Base-by-base conservation (phyloP, 2,797 vertebrate species). In the Threskiornis aethiopicus region DNA sequence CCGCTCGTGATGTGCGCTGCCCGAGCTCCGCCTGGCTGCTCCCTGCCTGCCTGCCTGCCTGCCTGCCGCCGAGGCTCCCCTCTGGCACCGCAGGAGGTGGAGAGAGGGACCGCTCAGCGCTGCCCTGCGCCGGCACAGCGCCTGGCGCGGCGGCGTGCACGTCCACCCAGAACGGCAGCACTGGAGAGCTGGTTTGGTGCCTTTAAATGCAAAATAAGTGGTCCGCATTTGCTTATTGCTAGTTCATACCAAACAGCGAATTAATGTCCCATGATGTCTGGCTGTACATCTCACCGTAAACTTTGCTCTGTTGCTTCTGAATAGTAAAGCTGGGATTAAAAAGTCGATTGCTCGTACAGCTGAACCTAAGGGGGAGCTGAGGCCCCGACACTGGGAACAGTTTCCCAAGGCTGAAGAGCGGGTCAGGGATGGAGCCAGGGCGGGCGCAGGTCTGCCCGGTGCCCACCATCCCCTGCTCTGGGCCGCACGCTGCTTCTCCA, bases 261-360 rank as follows among this genome's bases (percentile, higher is more conserved):
- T 62, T 4, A 39, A 58, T 1, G 44, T 6, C 44, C 44, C 7
- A 0, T 4, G 55, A 4, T 15, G 35, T 5, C 66, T 54, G 73
- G 14, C 58, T 16, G 47, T 2, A 11, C 47, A 1, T 58, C 61
- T 33, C 42, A 5, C 31, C 3, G 0, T 3, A 4, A n/a, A 37
- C 77, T 78, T n/a, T 13, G 58, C 67, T 46, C 54, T 3, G 51
- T 13, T 55, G 79, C 47, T 6, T 2, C 3, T 4, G 42, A 25
- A 24, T 1, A 16, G 19, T 4, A 2, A 29, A 37, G 49, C 54
- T 4, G 49, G 9, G 70, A 4, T 57, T 31, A 47, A 11, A 26
- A 66, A 44, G 9, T 17, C 0, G 0, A 17, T 24, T 26, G 16
- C 25, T 78, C 6, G 1, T 47, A 10, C 13, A 5, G 42, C 37